These are phyloP conservation scores for Propithecus deckenii DNA, from an alignment of 2,797 vertebrate species.

Conservation along the genomic window DNA sequence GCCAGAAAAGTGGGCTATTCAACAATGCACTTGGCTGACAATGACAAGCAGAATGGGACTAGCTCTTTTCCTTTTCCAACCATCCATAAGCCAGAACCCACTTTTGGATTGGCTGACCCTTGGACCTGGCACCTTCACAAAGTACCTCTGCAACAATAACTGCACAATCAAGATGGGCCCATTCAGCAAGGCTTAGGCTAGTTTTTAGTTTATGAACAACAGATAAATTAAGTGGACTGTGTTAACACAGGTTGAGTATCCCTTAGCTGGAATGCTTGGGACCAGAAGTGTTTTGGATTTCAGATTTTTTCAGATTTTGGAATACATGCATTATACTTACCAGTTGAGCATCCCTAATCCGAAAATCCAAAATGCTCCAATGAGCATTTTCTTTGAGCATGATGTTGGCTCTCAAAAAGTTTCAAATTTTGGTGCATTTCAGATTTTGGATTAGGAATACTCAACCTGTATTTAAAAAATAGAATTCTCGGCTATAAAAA, in stretches of 20 bases:
- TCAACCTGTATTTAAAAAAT: not conserved
- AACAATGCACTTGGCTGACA: not conserved
- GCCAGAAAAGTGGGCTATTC: conserved; percentile 49
- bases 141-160: not conserved
- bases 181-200: not conserved
- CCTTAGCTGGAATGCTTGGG: not conserved
- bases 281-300: not conserved
- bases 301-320: not conserved
- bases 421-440: not conserved
- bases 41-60: not conserved
- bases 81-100: not conserved
- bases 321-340: not conserved
- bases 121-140: not conserved
- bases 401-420: not conserved
- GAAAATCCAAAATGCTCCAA: not conserved
- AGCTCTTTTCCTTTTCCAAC: not conserved
- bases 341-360: not conserved
- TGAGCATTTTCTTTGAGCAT: not conserved
- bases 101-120: not conserved
- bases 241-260: not conserved
- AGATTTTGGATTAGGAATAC: not conserved
- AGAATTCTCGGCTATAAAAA: not conserved
- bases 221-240: not conserved
- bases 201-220: not conserved
- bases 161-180: not conserved